Evolutionary conservation across 2,888 invertebrate species (phyloP).

Genomic region (Callimorpha dominula): DNA sequence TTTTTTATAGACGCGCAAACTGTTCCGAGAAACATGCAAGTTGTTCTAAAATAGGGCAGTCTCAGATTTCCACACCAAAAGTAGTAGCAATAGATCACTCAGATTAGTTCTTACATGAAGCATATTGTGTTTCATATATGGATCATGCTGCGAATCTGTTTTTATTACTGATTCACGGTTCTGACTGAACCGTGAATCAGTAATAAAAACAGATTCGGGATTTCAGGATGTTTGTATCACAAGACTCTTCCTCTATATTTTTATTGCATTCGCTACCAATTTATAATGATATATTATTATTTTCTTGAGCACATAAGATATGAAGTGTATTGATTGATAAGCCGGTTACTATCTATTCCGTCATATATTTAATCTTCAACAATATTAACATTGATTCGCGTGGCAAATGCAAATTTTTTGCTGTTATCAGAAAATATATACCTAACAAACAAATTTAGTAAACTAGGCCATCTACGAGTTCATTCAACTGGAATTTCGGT

Average conservation of each 20-base stretch:
- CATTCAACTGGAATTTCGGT: conserved; percentile 12
- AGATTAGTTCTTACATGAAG: conserved; percentile 46
- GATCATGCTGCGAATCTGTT: conserved; percentile 46
- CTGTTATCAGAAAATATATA: conserved; percentile 5
- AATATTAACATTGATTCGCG: conserved; percentile 46
- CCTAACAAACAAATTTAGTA: background rate
- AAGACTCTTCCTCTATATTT: conserved; percentile 63
- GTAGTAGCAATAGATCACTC: conserved; percentile 52
- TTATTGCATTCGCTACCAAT: conserved; percentile 49
- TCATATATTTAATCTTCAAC: conserved; percentile 56
- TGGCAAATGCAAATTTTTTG: conserved; percentile 5
- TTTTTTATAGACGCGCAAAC: conserved; percentile 47
- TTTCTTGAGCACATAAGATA: conserved; percentile 27
- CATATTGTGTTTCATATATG: conserved; percentile 57
- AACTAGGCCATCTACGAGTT: conserved; percentile 2
- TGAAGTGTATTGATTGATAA: conserved; percentile 48
- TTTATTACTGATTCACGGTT: conserved; percentile 43
- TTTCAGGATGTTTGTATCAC: conserved; percentile 70
- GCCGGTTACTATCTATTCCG: conserved; percentile 46
- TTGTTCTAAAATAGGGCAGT: conserved; percentile 45
- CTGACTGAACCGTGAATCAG: too few species aligned
- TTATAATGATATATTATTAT: conserved; percentile 37
- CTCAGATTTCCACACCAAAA: conserved; percentile 55
- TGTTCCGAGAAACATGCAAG: conserved; percentile 45
- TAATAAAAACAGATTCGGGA: too few species aligned